Conservation (phyloP, 2,113 vertebrate genomes). For the Notarius lentiginosus region DNA sequence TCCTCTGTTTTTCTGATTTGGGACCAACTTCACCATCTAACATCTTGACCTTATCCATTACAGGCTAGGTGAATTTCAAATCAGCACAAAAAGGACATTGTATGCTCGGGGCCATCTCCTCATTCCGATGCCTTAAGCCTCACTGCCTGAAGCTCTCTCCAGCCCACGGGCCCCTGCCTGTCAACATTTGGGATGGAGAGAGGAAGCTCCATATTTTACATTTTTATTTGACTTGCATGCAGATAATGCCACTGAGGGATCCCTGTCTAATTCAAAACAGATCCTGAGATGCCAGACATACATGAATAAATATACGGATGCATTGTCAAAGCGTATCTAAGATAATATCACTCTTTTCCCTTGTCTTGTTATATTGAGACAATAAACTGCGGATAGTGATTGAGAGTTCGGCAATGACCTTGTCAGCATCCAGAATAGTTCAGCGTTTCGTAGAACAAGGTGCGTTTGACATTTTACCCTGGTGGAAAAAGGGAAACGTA, state of each 20-base stretch:
- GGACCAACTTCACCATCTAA: not conserved
- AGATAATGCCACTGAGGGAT: conserved; percentile 3
- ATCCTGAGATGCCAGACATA: not conserved
- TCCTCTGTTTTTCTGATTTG: not conserved
- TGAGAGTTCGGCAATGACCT: conserved; percentile 7
- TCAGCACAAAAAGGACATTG: not conserved
- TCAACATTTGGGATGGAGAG: conserved; percentile 10
- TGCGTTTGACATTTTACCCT: conserved; percentile 40
- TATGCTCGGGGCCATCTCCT: conserved; percentile 28
- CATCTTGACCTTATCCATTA: conserved; percentile 24
- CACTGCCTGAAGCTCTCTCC: conserved; percentile 41
- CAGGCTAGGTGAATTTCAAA: not conserved
- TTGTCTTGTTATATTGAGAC: conserved; percentile 14
- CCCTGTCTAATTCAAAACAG: not conserved
- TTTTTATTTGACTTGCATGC: conserved; percentile 31
- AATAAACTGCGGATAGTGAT: not conserved
- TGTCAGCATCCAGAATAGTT: conserved; percentile 10
- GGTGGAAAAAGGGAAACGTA: not conserved
- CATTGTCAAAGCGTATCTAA: conserved; percentile 10
- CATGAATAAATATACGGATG: conserved; percentile 12
- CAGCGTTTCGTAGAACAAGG: conserved; percentile 25
- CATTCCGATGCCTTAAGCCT: conserved; percentile 44
- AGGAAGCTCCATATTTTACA: conserved; percentile 20
- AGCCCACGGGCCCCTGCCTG: conserved; percentile 33
- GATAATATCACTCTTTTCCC: not conserved